Evolutionary conservation across 2,888 invertebrate species (phyloP), one percentile per base, ranked within the genome.

Genomic region (Drosophila demipolita): DNA sequence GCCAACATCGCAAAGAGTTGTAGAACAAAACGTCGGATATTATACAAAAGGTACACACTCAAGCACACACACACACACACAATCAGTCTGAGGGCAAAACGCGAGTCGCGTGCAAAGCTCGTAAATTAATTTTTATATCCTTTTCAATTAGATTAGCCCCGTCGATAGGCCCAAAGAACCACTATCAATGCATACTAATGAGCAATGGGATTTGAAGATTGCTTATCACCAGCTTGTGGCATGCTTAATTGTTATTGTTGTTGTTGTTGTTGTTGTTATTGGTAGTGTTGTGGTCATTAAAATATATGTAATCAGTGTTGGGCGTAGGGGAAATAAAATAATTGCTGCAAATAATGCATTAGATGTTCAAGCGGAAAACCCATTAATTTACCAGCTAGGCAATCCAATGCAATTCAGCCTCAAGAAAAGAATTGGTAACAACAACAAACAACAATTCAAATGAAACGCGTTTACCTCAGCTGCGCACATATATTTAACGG

Each of bases 61-160:
- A 8, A 17, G 8, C 42, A 42, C 20, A 20, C 20, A 11, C 4
- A n/a, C 11, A 20, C 45, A 1, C 20, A 1, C 20, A 23, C 23
- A 45, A 7, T 23, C 23, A 45, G 7, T 5, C 2, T 5, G 29
- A 0, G 29, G 23, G 23, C 15, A 8, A 45, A 45, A 45, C n/a
- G 33, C 71, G 57, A n/a, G 15, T 59, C 70, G 75, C 74, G 80
- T 78, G 71, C 68, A 57, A 70, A 74, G 66, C 65, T 79, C 83
- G 78, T 86, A 83, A 86, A 86, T 84, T 80, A 80, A 76, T 73
- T 85, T 83, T 74, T 73, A 82, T 84, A 73, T 80, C 70, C 82
- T 55, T 75, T 82, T 75, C 77, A 80, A 82, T 80, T 82, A 82
- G 78, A 72, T 77, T 73, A 42, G 62, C 36, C 49, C 49, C 38